A percentile compares a stretch with the other conserved stretches of the same genome.
Evolutionary conservation across 2,113 vertebrate species (phyloP).

Genomic region (Arizona elegans): DNA sequence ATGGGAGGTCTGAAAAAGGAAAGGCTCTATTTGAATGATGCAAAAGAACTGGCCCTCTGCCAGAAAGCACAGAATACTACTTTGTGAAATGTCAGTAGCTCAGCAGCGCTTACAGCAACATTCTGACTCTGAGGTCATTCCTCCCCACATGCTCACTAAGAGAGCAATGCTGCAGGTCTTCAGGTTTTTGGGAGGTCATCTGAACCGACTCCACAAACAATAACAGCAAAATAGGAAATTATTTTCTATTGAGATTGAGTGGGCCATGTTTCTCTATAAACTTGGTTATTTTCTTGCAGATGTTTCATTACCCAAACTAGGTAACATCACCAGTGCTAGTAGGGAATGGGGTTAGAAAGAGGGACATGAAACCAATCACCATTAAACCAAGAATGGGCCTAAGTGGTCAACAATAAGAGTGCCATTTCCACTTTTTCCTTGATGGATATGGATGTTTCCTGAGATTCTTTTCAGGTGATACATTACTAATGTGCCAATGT

Average conservation of each 20-base stretch:
- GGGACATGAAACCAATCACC: neutral
- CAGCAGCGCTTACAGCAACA: neutral
- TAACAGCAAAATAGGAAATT: neutral
- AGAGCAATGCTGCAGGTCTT: neutral
- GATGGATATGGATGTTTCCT: neutral
- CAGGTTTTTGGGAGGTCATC: neutral
- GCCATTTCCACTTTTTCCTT: neutral
- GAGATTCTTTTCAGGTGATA: neutral
- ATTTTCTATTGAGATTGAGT: neutral
- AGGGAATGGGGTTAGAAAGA: neutral
- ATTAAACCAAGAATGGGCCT: neutral
- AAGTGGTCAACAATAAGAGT: neutral
- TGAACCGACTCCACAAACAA: neutral
- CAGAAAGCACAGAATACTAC: neutral
- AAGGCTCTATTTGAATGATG: neutral
- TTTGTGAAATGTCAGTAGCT: neutral
- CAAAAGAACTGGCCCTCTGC: neutral
- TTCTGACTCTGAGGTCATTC: neutral
- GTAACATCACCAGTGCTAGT: neutral
- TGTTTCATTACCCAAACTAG: neutral
- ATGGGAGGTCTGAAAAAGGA: neutral
- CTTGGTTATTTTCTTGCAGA: neutral
- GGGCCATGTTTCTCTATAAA: neutral
- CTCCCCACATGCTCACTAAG: neutral
- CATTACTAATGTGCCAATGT: neutral